Evolutionary conservation across 2,888 invertebrate species (phyloP).

Genomic region (Dione vanillae): DNA sequence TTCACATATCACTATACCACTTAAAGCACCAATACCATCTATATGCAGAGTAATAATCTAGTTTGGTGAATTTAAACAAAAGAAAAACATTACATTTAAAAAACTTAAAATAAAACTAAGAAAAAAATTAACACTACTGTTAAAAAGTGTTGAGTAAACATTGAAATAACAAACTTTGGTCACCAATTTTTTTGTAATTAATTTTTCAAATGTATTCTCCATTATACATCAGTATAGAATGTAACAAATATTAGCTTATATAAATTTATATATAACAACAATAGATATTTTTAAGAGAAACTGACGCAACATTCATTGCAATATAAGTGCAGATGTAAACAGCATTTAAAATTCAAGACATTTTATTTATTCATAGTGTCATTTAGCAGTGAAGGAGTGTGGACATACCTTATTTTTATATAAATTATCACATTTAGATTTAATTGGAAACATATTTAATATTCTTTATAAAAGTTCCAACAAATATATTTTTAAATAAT

Average conservation of each 20-base stretch:
- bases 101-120: background rate
- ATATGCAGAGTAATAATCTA: background rate
- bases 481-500: background rate
- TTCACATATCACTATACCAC: conserved; percentile 7
- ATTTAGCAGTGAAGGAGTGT: conserved; percentile 8
- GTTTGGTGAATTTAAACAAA: background rate
- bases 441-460: background rate
- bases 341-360: background rate
- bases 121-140: background rate
- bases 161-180: conserved; percentile 2
- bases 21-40: conserved; percentile 3
- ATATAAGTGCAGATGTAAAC: conserved; percentile 1
- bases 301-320: conserved; percentile 1
- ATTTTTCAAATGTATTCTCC: background rate
- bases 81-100: background rate
- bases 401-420: conserved; percentile 20
- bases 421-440: background rate
- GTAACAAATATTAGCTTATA: background rate
- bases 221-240: background rate
- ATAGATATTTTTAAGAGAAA: conserved; percentile 3
- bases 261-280: background rate
- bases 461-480: background rate
- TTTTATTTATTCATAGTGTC: conserved; percentile 9
- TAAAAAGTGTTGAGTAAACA: background rate
- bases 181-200: background rate